Evolutionary conservation across 2,797 vertebrate species (phyloP).

Genomic region (Falco rusticolus): DNA sequence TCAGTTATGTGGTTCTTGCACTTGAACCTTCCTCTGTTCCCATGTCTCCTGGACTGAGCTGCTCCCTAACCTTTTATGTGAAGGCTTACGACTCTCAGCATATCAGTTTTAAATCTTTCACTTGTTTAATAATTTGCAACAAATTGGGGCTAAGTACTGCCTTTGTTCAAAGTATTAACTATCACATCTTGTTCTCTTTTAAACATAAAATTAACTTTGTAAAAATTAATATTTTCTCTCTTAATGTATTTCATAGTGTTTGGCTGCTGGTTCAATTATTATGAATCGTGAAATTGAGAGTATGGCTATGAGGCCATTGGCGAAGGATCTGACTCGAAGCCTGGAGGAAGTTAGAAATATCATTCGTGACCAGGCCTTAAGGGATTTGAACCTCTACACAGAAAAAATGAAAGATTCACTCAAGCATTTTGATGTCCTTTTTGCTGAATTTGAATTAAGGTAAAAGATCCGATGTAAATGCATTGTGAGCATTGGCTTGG

Average conservation of each 20-base stretch:
- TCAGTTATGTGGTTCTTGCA: not conserved
- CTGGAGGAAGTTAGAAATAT: slow-evolving; percentile 93
- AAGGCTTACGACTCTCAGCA: not conserved
- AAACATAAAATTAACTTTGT: not conserved
- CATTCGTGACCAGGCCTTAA: slow-evolving; percentile 94
- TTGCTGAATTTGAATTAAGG: slow-evolving; percentile 98
- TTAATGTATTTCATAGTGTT: slow-evolving; percentile 79
- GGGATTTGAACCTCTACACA: slow-evolving; percentile 93
- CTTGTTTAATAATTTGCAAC: not conserved
- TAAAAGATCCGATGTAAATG: slow-evolving; percentile 49
- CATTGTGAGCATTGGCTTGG: not conserved
- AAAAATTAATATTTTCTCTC: not conserved
- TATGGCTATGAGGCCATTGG: slow-evolving; percentile 96
- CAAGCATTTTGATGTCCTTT: slow-evolving; percentile 92
- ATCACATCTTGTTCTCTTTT: not conserved
- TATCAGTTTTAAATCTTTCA: not conserved
- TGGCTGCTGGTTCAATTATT: slow-evolving; percentile 97
- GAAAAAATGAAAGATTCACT: slow-evolving; percentile 94
- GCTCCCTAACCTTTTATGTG: not conserved
- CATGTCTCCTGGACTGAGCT: not conserved
- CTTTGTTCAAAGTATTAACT: not conserved
- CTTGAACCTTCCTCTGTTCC: not conserved
- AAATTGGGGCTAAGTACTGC: not conserved
- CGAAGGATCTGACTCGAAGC: slow-evolving; percentile 94
- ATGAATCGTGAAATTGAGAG: slow-evolving; percentile 99